These are phyloP conservation scores for Lathamus discolor DNA, from an alignment of 2,113 vertebrate genomes.

Conservation along the genomic window DNA sequence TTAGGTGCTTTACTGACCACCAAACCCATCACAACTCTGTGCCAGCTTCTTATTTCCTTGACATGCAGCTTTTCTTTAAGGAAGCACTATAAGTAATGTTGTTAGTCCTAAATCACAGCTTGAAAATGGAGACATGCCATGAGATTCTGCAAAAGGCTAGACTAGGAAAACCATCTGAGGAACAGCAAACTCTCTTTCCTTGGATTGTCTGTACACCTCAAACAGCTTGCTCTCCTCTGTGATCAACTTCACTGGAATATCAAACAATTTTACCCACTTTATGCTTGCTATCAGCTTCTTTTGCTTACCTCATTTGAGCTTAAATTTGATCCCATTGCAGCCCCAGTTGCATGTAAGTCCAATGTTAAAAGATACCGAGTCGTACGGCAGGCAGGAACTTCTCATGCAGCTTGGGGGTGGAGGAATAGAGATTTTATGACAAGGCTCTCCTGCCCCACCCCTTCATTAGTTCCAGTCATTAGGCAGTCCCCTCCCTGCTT, in stretches of 20 bases:
- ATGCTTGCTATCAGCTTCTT: background rate
- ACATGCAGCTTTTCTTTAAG: background rate
- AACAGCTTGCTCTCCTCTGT: background rate
- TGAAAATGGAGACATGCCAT: background rate
- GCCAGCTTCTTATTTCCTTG: background rate
- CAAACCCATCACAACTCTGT: background rate
- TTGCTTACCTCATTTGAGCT: constrained; percentile 69
- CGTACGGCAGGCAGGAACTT: background rate
- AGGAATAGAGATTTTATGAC: constrained; percentile 49
- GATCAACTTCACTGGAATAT: background rate
- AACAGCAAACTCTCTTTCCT: background rate
- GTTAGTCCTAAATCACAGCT: background rate
- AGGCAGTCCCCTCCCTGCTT: constrained; percentile 47
- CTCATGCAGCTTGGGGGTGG: constrained; percentile 29
- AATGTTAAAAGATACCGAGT: background rate
- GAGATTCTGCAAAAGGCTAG: background rate
- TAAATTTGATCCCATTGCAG: constrained; percentile 66
- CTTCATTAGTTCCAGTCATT: constrained; percentile 31
- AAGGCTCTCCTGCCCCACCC: constrained; percentile 13
- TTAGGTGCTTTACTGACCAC: background rate
- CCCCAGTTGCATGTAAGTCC: constrained; percentile 30
- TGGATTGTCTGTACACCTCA: background rate
- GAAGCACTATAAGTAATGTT: fast-evolving
- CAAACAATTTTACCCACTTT: background rate
- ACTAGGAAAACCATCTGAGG: background rate